phyloP scores from a whole-genome alignment of 2,113 vertebrate genomes.

The Xyliphius kryptos region DNA sequence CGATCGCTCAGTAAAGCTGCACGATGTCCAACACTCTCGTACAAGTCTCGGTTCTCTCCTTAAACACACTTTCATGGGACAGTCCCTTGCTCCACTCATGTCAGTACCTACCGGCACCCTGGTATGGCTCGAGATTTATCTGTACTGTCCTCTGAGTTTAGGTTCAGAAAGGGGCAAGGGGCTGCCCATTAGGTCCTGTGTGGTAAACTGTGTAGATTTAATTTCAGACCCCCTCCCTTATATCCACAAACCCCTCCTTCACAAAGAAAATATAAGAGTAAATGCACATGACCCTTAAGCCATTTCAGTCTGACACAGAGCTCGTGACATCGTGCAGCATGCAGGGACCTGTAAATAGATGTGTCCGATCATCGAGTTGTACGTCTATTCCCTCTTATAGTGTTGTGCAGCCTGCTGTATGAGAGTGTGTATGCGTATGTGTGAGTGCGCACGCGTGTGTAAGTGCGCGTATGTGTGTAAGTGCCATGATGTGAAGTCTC shows the following conservation, averaged over 20 bases:
- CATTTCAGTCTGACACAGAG: slow-evolving; percentile 56
- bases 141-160: slow-evolving; percentile 14
- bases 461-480: slow-evolving; percentile 12
- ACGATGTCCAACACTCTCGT: slow-evolving; percentile 56
- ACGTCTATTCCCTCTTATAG: slow-evolving; percentile 63
- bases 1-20: slow-evolving; percentile 42
- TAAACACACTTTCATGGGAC: slow-evolving; percentile 2
- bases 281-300: slow-evolving; percentile 1
- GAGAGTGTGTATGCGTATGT: slow-evolving; percentile 11
- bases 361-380: slow-evolving; percentile 57
- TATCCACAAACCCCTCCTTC: slow-evolving; percentile 3
- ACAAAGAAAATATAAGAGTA: slow-evolving; percentile 6
- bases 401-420: slow-evolving; percentile 69
- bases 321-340: slow-evolving; percentile 58
- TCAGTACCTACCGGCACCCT: slow-evolving; percentile 5
- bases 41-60: slow-evolving; percentile 1
- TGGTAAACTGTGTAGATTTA: slow-evolving; percentile 3
- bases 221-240: background rate
- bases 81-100: slow-evolving; percentile 7
- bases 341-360: slow-evolving; percentile 73
- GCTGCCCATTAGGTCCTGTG: slow-evolving; percentile 17
- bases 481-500: slow-evolving; percentile 63
- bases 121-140: slow-evolving; percentile 11
- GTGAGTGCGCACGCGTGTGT: too few species aligned
- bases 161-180: slow-evolving; percentile 13